These are phyloP conservation scores for Acromyrmex echinatior DNA, from an alignment of 1,140 invertebrate species.

Conservation along the genomic window DNA sequence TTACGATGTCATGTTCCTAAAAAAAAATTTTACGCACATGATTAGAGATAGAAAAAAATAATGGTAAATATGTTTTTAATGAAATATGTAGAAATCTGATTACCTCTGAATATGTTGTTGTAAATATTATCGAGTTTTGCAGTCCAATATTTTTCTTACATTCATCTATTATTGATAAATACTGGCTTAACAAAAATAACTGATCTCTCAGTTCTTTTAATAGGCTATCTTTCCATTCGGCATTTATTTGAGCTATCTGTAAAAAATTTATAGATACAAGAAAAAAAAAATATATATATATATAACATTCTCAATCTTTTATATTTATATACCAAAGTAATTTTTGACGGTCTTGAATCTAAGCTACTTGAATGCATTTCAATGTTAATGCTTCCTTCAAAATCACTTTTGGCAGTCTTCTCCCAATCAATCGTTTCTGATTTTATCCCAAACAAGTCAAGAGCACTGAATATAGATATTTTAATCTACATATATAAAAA, in stretches of 20 bases:
- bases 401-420: conserved; percentile 71
- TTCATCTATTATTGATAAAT: conserved; percentile 77
- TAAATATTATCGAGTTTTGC: conserved; percentile 71
- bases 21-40: conserved; percentile 26
- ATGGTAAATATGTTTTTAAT: neutral
- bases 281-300: neutral
- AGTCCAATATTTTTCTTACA: conserved; percentile 70
- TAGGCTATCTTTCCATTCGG: conserved; percentile 72
- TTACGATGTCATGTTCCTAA: conserved; percentile 72
- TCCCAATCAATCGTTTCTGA: conserved; percentile 72
- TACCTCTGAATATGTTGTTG: conserved; percentile 76
- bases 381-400: conserved; percentile 78
- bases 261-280: conserved; percentile 35
- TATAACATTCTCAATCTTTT: conserved; percentile 21
- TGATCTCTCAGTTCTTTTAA: conserved; percentile 79
- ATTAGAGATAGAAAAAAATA: conserved; percentile 18
- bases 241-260: conserved; percentile 77
- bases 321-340: conserved; percentile 74
- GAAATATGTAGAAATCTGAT: neutral
- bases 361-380: conserved; percentile 74
- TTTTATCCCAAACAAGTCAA: conserved; percentile 80
- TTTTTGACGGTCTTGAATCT: conserved; percentile 72
- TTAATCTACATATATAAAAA: conserved; percentile 61
- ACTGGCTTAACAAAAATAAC: conserved; percentile 77
- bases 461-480: conserved; percentile 67